Evolutionary conservation across 1,140 invertebrate species (phyloP), one percentile per base, ranked within the genome.

Genomic region (Bombus polaris): DNA sequence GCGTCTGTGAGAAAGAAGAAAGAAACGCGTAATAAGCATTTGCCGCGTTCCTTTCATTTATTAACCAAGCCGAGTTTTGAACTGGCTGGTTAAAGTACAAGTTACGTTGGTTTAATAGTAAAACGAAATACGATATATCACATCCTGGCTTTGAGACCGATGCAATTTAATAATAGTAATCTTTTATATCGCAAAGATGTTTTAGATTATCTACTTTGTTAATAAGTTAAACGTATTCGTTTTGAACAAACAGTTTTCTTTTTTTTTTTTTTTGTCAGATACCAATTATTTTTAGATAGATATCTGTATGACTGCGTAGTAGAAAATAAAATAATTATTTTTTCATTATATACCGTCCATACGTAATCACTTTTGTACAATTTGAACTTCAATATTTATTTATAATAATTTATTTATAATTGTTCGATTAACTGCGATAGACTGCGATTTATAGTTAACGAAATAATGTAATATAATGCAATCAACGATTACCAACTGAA

Each of bases 11-110:
- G 68, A 79, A 77, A 12, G 28, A 71, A 71, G 37, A 39, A 65
- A 22, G 74, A 39, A 18, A 35, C 15, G 25, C 32, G 81, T 71
- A 75, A 87, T 74, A 77, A 87, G 70, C 75, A 12, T 76, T 76
- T 28, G 47, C 47, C 47, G 47, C 47, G 47, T 53, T 53, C 6
- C 18, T 53, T 53, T 53, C 18, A 8, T 53, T 53, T 53, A 53
- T 53, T 53, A 53, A 53, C 5, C 47, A 53, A 53, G 18, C 47
- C 47, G 47, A 53, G 47, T 53, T 53, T 22, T 8, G 47, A 53
- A 53, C 47, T 22, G 47, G 47, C 47, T 53, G 47, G 18, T 53
- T 53, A 53, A 53, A 53, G 47, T 22, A 53, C 47, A 8, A 53
- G 47, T 53, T 22, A 53, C 47, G 18, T 53, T 53, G 5, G 18